Evolutionary conservation across 92 coral and sea anemone species (phyloP).

Genomic region (Phymanthus crucifer): DNA sequence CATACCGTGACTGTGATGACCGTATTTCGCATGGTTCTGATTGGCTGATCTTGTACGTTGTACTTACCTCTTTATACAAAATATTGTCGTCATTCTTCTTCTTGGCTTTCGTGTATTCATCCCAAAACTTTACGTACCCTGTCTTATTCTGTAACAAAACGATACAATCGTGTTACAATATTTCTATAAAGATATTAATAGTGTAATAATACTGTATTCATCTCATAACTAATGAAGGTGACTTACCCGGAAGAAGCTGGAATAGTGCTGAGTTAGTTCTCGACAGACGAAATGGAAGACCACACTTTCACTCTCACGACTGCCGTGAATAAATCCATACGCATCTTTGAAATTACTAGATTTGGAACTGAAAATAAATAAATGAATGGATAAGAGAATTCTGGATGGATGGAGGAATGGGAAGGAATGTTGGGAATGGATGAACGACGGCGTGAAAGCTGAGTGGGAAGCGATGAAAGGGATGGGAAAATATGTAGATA

Average conservation of each 20-base stretch:
- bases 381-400: not conserved
- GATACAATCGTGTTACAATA: not conserved
- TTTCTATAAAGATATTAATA: not conserved
- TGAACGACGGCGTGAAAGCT: not conserved
- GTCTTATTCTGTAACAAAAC: constrained; percentile 47
- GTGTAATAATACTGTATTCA: not conserved
- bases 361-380: constrained; percentile 47
- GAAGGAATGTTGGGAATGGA: not conserved
- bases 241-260: constrained; percentile 79
- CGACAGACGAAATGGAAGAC: constrained; percentile 80
- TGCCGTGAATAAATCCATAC: constrained; percentile 80
- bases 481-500: not conserved
- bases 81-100: constrained; percentile 49
- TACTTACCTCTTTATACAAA: constrained; percentile 70
- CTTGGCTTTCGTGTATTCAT: constrained; percentile 55
- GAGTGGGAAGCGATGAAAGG: not conserved
- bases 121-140: constrained; percentile 65
- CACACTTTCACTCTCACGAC: constrained; percentile 88
- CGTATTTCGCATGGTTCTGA: too few relatives aligned
- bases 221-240: not conserved
- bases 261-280: constrained; percentile 80
- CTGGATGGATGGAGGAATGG: not conserved
- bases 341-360: constrained; percentile 76
- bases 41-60: too few relatives aligned
- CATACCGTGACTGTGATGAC: too few relatives aligned